These are phyloP conservation scores for Micrasema minimum DNA, from an alignment of 1,140 invertebrate genomes.

Conservation along the genomic window DNA sequence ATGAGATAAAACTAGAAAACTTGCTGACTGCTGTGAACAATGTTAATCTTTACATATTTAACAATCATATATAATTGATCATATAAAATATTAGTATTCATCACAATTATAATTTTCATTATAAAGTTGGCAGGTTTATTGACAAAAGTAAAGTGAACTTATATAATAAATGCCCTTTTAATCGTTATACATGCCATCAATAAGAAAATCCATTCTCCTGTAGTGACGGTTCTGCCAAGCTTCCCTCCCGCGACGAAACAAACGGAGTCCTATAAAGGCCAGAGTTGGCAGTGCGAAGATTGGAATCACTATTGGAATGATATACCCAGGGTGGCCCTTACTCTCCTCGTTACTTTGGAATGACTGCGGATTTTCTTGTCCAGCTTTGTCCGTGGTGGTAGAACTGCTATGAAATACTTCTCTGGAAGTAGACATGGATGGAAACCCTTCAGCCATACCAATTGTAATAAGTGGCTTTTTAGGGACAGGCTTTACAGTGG, in stretches of 20 bases:
- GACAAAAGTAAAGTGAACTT: too few species aligned
- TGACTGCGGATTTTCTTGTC: constrained; percentile 14
- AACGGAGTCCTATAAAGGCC: constrained; percentile 69
- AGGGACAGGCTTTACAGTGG: constrained; percentile 55
- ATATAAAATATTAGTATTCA: too few species aligned
- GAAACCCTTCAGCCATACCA: constrained; percentile 54
- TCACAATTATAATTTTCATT: too few species aligned
- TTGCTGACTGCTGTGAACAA: too few species aligned
- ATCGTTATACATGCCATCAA: constrained; percentile 85
- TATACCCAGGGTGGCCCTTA: constrained; percentile 67
- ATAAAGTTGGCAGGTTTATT: too few species aligned
- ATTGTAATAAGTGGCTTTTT: constrained; percentile 60
- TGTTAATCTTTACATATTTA: too few species aligned
- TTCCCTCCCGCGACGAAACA: constrained; percentile 74
- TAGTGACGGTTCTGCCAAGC: constrained; percentile 83
- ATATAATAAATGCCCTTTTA: too few species aligned
- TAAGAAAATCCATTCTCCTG: constrained; percentile 81
- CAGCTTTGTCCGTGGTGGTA: constrained; percentile 1
- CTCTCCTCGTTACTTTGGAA: constrained; percentile 52
- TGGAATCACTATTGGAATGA: constrained; percentile 74
- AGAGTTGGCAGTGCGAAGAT: constrained; percentile 74
- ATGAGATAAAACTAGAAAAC: too few species aligned
- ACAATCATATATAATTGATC: too few species aligned
- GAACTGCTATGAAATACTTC: constrained; percentile 17
- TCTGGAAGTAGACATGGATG: constrained; percentile 12